phyloP scores from a whole-genome alignment of 2,888 invertebrate species.

The Limnephilus rhombicus region DNA sequence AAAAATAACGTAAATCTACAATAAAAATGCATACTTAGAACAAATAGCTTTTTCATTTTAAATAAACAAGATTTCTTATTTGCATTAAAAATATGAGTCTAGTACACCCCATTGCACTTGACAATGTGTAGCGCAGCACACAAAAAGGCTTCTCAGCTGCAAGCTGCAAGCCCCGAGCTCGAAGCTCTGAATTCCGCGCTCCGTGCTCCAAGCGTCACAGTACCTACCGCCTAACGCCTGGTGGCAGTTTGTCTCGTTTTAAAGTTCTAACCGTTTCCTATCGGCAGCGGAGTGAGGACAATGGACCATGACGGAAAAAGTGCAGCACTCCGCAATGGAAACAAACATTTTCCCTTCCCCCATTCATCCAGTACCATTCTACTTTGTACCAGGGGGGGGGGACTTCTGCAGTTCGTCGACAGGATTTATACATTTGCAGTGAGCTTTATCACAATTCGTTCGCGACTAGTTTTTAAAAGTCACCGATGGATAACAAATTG shows the following conservation, averaged over 20 bases:
- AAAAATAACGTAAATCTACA: too few relatives aligned
- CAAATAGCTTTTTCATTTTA: background rate
- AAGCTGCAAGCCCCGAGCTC: background rate
- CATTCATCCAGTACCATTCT: constrained; percentile 8
- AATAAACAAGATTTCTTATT: background rate
- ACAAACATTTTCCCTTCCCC: constrained; percentile 40
- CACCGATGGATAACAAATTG: background rate
- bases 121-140: background rate
- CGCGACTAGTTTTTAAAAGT: background rate
- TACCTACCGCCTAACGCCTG: background rate
- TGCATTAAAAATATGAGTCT: background rate
- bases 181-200: background rate
- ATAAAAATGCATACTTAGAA: too few relatives aligned
- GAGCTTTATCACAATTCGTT: background rate
- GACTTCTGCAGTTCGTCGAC: background rate
- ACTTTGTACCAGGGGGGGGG: background rate
- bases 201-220: background rate
- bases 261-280: constrained; percentile 42
- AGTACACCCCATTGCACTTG: background rate
- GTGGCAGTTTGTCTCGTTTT: constrained; percentile 35
- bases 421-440: background rate
- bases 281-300: constrained; percentile 32
- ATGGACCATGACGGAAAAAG: constrained; percentile 38
- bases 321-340: constrained; percentile 37
- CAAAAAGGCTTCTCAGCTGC: background rate